Conservation (phyloP, 2,797 vertebrate species). For the Tamandua tetradactyla region DNA sequence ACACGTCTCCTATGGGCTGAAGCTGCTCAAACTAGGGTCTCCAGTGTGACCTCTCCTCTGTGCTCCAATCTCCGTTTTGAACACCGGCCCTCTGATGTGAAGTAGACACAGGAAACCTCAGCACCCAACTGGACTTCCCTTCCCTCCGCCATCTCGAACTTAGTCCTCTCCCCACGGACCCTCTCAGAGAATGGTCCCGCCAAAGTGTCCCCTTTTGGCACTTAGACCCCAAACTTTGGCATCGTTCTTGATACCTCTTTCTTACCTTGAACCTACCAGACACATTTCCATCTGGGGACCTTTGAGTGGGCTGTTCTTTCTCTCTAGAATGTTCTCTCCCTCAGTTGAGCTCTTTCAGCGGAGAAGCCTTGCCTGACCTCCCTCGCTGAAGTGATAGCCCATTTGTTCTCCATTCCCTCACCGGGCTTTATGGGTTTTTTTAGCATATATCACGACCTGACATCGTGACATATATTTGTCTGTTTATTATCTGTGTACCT, state of each 20-base stretch:
- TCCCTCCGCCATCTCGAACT: neutral
- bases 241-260: neutral
- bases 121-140: too few relatives aligned
- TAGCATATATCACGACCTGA: too few relatives aligned
- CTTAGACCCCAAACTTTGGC: neutral
- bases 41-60: neutral
- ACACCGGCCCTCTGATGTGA: neutral
- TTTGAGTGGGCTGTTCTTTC: neutral
- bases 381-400: neutral
- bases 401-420: neutral
- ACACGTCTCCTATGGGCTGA: neutral
- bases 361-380: neutral
- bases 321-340: neutral
- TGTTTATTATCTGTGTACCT: neutral
- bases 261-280: neutral
- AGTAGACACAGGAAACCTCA: neutral
- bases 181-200: neutral
- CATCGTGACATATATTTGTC: neutral
- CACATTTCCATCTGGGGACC: neutral
- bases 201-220: neutral
- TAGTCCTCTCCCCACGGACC: fast-evolving
- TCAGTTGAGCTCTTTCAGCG: neutral
- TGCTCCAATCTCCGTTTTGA: neutral
- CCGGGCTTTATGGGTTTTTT: neutral
- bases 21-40: neutral